Base-by-base conservation (phyloP, 1,140 invertebrate species). In the Halictus rubicundus region DNA sequence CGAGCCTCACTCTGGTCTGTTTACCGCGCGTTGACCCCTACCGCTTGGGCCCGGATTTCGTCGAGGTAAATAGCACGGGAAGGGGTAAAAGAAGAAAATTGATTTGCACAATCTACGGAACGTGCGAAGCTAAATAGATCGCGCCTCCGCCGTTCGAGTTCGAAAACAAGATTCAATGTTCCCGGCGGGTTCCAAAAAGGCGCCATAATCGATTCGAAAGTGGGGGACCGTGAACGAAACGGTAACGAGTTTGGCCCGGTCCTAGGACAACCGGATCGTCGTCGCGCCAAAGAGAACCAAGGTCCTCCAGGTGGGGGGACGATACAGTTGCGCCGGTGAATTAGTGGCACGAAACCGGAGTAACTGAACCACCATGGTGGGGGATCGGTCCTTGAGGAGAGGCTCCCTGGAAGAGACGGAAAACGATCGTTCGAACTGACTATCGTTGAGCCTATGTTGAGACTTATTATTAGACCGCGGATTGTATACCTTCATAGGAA, bases 311-410 rank as follows among this genome's bases (percentile, higher is more conserved):
- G 88, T 89, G 85, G 85, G 85, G 78, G 71, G 72, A 82, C 71
- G 59, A 84, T 89, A 90, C 85, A 90, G 88, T 88, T 89, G 83
- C 88, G 81, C 83, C 87, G 79, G 88, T 87, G 84, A 90, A 91
- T 90, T 90, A 88, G 80, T 84, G 70, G 64, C 79, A 79, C 73
- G 77, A 85, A 86, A 89, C 70, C 68, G 84, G 74, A 86, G 81
- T 87, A 84, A 39, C 54, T 61, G 16, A 39, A 76, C 27, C 72
- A 82, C 23, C 23, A 39, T 32, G 54, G 52, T 39, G 12, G 16
- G 25, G 42, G 42, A 0, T 46, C 2, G 42, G 10, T 46, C 42
- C 42, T 46, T 46, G 42, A 12, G 42, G 42, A 46, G 42, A 10
- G 42, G 12, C 2, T 14, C 42, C 10, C 10, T 12, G 42, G 42